These are phyloP conservation scores for Scrobipalpa atriplicella DNA, from an alignment of 2,888 invertebrate genomes.

Conservation along the genomic window DNA sequence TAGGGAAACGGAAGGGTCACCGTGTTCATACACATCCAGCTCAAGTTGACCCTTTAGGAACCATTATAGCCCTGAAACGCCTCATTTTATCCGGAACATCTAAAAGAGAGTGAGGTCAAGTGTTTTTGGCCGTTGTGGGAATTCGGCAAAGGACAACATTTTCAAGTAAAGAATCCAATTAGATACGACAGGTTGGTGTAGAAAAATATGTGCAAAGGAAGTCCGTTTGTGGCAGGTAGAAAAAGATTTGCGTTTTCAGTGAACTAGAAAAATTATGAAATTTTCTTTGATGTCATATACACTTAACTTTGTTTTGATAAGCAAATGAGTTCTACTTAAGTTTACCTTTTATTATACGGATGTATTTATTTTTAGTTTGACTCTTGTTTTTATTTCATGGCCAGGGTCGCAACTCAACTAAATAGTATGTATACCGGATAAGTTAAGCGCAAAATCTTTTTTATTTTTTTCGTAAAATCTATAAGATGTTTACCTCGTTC, in stretches of 20 bases:
- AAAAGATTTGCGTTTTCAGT: constrained; percentile 44
- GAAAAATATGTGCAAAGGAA: constrained; percentile 51
- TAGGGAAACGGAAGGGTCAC: constrained; percentile 64
- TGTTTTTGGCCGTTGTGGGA: constrained; percentile 44
- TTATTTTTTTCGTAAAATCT: too few species aligned
- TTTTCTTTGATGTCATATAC: constrained; percentile 5
- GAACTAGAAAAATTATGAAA: constrained; percentile 15
- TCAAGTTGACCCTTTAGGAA: constrained; percentile 41
- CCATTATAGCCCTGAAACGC: constrained; percentile 35
- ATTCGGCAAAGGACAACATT: constrained; percentile 56
- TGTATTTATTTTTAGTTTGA: too few species aligned
- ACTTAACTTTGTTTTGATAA: too few species aligned
- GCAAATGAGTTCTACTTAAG: too few species aligned
- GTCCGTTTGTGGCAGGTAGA: constrained; percentile 45
- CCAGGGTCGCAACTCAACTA: too few species aligned
- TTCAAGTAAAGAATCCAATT: constrained; percentile 74
- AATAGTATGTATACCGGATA: too few species aligned
- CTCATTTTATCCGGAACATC: constrained; percentile 33
- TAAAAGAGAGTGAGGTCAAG: constrained; percentile 44
- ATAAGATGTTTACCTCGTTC: too few species aligned
- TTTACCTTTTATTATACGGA: too few species aligned
- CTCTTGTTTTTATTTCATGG: too few species aligned
- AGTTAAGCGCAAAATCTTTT: too few species aligned
- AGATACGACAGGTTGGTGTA: constrained; percentile 64
- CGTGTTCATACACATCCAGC: constrained; percentile 42